phyloP scores from a whole-genome alignment of 2,888 invertebrate genomes.

The Pyrocoelia pectoralis region DNA sequence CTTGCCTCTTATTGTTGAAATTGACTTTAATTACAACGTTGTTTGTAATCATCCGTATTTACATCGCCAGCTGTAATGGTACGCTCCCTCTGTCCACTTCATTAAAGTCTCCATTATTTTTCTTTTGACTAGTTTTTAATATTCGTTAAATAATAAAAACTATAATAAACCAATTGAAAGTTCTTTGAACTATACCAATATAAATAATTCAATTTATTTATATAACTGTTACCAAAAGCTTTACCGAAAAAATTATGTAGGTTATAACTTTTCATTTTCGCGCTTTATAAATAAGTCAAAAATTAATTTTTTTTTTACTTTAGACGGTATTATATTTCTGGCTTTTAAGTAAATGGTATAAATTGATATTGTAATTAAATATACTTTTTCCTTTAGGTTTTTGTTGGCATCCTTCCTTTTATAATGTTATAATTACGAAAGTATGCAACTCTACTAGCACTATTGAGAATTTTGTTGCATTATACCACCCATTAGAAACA shows the following conservation, averaged over 20 bases:
- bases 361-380: too few species aligned
- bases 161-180: conserved; percentile 14
- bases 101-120: neutral
- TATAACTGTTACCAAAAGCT: conserved; percentile 13
- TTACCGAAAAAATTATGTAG: conserved; percentile 10
- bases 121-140: neutral
- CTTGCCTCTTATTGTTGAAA: conserved; percentile 36
- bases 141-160: neutral
- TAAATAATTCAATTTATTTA: conserved; percentile 21
- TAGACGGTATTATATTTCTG: neutral
- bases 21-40: conserved; percentile 35
- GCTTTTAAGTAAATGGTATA: too few species aligned
- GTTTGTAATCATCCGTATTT: neutral
- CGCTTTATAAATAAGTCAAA: conserved; percentile 5
- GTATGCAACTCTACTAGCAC: too few species aligned
- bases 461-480: too few species aligned
- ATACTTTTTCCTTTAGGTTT: too few species aligned
- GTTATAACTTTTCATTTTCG: neutral
- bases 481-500: too few species aligned
- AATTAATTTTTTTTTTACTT: neutral
- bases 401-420: too few species aligned
- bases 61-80: conserved; percentile 10
- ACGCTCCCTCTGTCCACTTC: neutral
- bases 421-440: too few species aligned
- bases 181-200: conserved; percentile 19